Base-by-base conservation (phyloP, 2,888 invertebrate genomes). In the Leptopilina drosophilae region DNA sequence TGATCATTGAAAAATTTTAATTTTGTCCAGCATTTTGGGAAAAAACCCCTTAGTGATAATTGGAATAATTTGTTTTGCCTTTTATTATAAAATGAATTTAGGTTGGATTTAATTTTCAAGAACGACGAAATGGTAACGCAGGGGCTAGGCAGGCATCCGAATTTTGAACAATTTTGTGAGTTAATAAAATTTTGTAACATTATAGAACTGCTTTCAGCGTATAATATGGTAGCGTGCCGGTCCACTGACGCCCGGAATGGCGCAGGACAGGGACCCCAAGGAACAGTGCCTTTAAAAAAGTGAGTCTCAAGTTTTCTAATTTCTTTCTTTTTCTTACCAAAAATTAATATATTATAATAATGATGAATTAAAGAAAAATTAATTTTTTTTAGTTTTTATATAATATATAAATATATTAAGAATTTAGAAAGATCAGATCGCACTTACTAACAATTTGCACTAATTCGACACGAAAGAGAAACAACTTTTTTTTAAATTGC, bases 201-300 rank as follows among this genome's bases (percentile, higher is more conserved):
- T 91, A 81, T 90, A 92, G 91, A 92, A 91, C 90, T 92, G 95
- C 93, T 96, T 96, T 93, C 96, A 98, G 98, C 97, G 94, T 98
- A 98, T 95, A 98, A 97, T 94, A 97, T 98, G 98, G 98, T 98
- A 95, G 97, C 98, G 93, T 98, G 98, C 95, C 96, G 98, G 92
- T 96, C 98, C 92, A 97, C 97, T 89, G 98, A 98, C 93, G 95
- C 97, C 90, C 96, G 98, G 93, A 97, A 97, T 93, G 97, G 97
- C 94, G 93, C 93, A 92, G 93, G 93, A 92, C 91, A 90, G 93
- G 94, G 93, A 94, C 94, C 93, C 95, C 95, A 93, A 94, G 96
- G 94, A 96, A 97, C 95, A 97, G 97, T 98, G 96, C 97, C 97
- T 97, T 97, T 97, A 95, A 98, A 98, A 95, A 98, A 97, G 98